Conservation (phyloP, 2,888 invertebrate genomes). For the Drosophila ustulata region DNA sequence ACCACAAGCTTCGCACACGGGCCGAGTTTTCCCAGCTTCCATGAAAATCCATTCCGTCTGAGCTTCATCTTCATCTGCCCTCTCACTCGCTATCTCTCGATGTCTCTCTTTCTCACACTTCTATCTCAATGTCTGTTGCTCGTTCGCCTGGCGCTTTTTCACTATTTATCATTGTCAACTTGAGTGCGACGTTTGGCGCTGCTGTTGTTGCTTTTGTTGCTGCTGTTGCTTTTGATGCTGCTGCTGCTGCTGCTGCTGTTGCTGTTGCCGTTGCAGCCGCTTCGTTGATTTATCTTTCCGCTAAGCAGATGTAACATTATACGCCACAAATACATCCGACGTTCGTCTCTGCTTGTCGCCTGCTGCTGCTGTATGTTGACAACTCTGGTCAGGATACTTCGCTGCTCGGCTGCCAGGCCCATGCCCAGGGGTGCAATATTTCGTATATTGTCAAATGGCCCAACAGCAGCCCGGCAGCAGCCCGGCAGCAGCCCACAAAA, state of each 20-base stretch:
- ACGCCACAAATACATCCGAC: conserved; percentile 81
- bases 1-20: conserved; percentile 31
- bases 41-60: conserved; percentile 42
- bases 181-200: conserved; percentile 80
- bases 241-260: conserved; percentile 26
- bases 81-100: neutral
- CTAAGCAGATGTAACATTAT: conserved; percentile 80
- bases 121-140: conserved; percentile 46
- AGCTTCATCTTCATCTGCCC: conserved; percentile 35
- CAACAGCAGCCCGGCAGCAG: conserved; percentile 36
- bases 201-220: conserved; percentile 52
- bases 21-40: conserved; percentile 32
- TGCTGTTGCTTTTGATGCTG: conserved; percentile 15
- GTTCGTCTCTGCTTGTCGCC: conserved; percentile 56
- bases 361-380: conserved; percentile 57
- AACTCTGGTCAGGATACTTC: conserved; percentile 62
- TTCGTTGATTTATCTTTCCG: conserved; percentile 79
- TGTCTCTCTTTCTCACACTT: conserved; percentile 9
- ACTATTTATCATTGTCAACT: conserved; percentile 81
- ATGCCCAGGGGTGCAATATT: conserved; percentile 79
- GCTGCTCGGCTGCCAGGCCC: conserved; percentile 26
- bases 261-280: conserved; percentile 49
- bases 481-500: conserved; percentile 44
- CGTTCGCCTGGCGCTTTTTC: conserved; percentile 76
- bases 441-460: conserved; percentile 79